Conservation (phyloP, 2,888 invertebrate species). For the Trypoxylon attenuatum region DNA sequence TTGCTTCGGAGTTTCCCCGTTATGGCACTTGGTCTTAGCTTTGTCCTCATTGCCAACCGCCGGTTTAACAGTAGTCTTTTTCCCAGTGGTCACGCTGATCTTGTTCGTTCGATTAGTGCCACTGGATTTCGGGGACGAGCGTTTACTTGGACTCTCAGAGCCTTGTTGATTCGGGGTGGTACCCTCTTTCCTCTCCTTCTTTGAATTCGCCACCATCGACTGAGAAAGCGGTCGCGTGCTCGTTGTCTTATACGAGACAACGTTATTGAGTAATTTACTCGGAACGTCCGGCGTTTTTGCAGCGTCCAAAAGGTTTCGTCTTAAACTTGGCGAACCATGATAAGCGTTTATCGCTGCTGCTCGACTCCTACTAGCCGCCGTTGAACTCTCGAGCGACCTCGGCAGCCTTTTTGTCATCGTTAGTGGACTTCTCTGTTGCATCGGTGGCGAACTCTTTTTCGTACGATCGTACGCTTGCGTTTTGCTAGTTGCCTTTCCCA, state of each 20-base stretch:
- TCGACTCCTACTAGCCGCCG: constrained; percentile 69
- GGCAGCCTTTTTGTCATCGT: constrained; percentile 60
- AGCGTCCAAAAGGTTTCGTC: constrained; percentile 76
- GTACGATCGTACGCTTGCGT: constrained; percentile 57
- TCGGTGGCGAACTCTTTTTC: constrained; percentile 68
- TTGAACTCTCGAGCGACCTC: constrained; percentile 68
- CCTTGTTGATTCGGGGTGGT: constrained; percentile 55
- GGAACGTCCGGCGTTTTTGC: constrained; percentile 77
- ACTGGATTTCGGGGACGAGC: constrained; percentile 68
- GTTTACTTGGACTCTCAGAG: constrained; percentile 66
- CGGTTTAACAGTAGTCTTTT: constrained; percentile 47
- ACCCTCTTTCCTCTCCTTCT: constrained; percentile 60
- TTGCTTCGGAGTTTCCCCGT: constrained; percentile 65
- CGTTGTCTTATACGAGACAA: constrained; percentile 28
- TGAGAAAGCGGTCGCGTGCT: constrained; percentile 52
- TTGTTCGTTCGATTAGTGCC: constrained; percentile 53
- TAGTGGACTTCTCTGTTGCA: constrained; percentile 61
- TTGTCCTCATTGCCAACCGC: constrained; percentile 54
- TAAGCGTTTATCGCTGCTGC: constrained; percentile 68
- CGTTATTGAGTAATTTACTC: constrained; percentile 48
- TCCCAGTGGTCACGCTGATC: constrained; percentile 41
- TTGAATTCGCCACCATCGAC: constrained; percentile 45
- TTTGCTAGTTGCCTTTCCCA: constrained; percentile 56
- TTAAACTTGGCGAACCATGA: constrained; percentile 74
- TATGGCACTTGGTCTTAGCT: constrained; percentile 65